Evolutionary conservation across 2,797 vertebrate species (phyloP), one percentile per base, ranked within the genome.

Genomic region (Mormyrops boulengeri): DNA sequence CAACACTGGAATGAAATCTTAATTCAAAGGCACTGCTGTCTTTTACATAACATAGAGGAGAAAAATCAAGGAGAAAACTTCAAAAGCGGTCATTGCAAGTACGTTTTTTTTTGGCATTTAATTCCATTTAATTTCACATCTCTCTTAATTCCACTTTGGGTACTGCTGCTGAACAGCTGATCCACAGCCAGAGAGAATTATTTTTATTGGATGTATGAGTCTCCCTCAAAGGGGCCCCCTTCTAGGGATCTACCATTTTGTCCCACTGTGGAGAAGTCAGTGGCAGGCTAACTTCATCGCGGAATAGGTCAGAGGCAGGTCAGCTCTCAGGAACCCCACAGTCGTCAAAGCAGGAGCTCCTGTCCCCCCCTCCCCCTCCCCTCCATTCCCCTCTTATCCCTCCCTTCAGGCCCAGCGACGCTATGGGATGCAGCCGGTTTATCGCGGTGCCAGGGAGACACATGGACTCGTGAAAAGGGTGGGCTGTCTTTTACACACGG

Each of bases 401-500:
- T 53, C 47, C 87, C 11, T 82, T 80, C 86, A 88, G 30, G 69
- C 62, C 88, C 9, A 77, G 38, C 30, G 22, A 87, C 6, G 8
- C 62, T 88, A 50, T 57, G 26, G 44, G 87, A 85, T 89, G 84
- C 30, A 85, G 90, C 52, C 82, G 82, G 88, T 77, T 60, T 85
- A 55, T 85, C 69, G 49, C 38, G 50, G 85, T 91, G 26, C 55
- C 57, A 30, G n/a, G 52, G 88, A 80, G 50, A 82, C 22, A 34
- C 77, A 52, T 82, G 94, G 94, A 93, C 94, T 93, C 94, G 92
- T 89, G 93, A 90, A 87, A 94, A 95, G 94, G 94, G 94, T 93
- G 93, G 93, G 93, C 93, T 94, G 95, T 96, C 93, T 92, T 94
- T 95, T 95, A 95, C 95, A 95, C 94, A 94, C 92, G 92, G 92